These are phyloP conservation scores for Tapera naevia DNA, from an alignment of 2,797 vertebrate genomes.

Conservation along the genomic window DNA sequence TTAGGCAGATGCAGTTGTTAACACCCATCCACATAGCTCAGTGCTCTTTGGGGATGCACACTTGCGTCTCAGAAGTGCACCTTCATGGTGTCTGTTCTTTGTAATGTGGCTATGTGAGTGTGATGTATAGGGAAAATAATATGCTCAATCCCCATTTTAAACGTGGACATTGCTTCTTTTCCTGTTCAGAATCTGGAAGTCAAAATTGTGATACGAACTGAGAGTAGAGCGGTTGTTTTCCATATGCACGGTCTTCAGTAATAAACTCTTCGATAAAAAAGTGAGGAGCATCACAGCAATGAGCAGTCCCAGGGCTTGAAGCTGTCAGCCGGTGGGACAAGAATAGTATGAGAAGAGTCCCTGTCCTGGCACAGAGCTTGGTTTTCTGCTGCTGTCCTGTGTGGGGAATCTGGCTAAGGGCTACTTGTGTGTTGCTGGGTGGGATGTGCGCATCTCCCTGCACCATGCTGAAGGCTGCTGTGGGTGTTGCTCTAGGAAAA, in stretches of 20 bases:
- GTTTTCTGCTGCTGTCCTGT: neutral
- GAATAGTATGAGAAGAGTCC: neutral
- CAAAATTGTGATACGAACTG: neutral
- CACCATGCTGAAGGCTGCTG: neutral
- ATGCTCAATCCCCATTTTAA: neutral
- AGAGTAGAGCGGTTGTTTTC: neutral
- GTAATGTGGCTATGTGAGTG: fast-evolving
- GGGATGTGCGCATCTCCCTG: neutral
- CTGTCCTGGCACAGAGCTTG: fast-evolving
- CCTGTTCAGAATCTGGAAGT: neutral
- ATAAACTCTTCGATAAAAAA: neutral
- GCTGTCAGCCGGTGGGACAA: fast-evolving
- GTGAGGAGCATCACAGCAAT: neutral
- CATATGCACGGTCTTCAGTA: fast-evolving
- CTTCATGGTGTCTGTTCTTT: neutral
- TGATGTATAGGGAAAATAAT: neutral
- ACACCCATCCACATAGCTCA: too few relatives aligned
- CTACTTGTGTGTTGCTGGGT: fast-evolving
- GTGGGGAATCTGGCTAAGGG: fast-evolving
- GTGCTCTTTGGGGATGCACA: too few relatives aligned
- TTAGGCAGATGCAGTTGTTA: too few relatives aligned
- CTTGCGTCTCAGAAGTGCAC: neutral
- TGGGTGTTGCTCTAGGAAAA: neutral
- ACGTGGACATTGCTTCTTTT: neutral
- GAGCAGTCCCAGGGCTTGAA: neutral